phyloP scores from a whole-genome alignment of 2,888 invertebrate genomes.

The Sinotaia quadrata region DNA sequence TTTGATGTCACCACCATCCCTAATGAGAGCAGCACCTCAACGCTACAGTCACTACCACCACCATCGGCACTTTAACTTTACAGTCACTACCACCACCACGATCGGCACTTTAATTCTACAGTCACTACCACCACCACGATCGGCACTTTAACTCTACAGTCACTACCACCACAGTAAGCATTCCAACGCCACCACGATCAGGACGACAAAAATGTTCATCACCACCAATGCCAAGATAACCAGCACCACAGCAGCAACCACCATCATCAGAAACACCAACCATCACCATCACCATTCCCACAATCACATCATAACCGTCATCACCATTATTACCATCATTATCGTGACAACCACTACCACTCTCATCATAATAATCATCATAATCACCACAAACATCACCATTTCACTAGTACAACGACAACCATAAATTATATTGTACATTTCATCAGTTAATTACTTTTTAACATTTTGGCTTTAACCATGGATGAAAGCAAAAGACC shows the following conservation, averaged over 20 bases:
- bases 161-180: not conserved
- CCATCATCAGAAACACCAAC: not conserved
- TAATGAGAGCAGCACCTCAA: too few species aligned
- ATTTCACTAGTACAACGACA: too few species aligned
- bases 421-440: too few species aligned
- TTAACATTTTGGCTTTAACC: too few species aligned
- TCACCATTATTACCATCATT: not conserved
- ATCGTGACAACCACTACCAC: not conserved
- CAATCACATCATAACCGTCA: not conserved
- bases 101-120: not conserved
- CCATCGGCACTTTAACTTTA: not conserved
- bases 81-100: not conserved
- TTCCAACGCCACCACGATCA: too few species aligned
- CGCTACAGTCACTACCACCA: not conserved
- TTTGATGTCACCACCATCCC: too few species aligned
- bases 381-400: not conserved
- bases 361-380: not conserved
- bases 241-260: not conserved
- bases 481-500: too few species aligned
- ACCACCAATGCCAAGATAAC: not conserved
- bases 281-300: not conserved
- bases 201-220: too few species aligned
- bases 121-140: not conserved
- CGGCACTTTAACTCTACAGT: not conserved
- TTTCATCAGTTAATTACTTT: too few species aligned